phyloP scores from a whole-genome alignment of 2,113 vertebrate species.

The Bufo gargarizans region DNA sequence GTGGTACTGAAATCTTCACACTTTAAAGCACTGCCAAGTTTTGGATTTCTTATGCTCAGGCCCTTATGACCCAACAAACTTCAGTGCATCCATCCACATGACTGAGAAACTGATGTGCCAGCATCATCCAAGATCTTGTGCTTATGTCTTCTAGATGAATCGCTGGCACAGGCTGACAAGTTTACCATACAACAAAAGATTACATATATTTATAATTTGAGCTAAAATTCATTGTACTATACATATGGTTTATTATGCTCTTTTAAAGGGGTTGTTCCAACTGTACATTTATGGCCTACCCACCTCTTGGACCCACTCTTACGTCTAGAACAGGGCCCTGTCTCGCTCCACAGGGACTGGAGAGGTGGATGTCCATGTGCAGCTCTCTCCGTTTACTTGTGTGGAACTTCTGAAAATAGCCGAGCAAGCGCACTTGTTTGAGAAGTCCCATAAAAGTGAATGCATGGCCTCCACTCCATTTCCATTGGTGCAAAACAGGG shows the following conservation, averaged over 20 bases:
- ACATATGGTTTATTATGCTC: not conserved
- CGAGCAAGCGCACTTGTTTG: too few relatives aligned
- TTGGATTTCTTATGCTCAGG: not conserved
- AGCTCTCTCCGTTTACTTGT: too few relatives aligned
- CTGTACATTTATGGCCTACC: not conserved
- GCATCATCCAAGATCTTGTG: not conserved
- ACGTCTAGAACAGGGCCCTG: too few relatives aligned
- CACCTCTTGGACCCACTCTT: too few relatives aligned
- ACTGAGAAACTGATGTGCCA: conserved; percentile 8
- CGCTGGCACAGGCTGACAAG: not conserved
- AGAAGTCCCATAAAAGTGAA: too few relatives aligned
- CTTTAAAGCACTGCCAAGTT: conserved; percentile 15
- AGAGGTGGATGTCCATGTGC: too few relatives aligned
- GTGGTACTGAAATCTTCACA: conserved; percentile 10
- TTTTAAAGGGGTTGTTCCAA: not conserved
- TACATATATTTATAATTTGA: not conserved
- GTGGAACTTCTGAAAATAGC: too few relatives aligned
- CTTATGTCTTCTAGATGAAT: not conserved
- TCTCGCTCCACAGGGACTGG: too few relatives aligned
- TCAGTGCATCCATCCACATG: conserved; percentile 10
- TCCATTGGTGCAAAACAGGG: too few relatives aligned
- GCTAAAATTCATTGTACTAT: not conserved
- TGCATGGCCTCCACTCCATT: too few relatives aligned
- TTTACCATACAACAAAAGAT: not conserved
- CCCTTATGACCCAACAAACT: not conserved